These are phyloP conservation scores for Steatornis caripensis DNA, from an alignment of 2,113 vertebrate genomes.

Conservation along the genomic window DNA sequence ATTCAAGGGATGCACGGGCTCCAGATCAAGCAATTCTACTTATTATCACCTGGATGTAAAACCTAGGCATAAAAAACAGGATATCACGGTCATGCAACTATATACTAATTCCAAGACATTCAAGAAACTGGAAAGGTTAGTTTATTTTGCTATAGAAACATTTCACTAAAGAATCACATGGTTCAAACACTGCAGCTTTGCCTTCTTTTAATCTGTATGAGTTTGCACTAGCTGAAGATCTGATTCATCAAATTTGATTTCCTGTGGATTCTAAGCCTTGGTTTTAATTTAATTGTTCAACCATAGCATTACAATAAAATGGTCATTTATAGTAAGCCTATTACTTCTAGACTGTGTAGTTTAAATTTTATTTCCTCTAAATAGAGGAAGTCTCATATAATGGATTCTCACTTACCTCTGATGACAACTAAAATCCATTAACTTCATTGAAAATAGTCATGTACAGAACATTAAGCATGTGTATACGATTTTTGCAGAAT, in stretches of 20 bases:
- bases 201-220: neutral
- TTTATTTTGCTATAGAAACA: neutral
- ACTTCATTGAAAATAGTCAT: neutral
- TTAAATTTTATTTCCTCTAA: slow-evolving; percentile 23
- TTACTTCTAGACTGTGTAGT: neutral
- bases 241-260: neutral
- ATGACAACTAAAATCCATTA: slow-evolving; percentile 13
- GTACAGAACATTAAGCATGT: slow-evolving; percentile 2
- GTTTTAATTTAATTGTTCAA: slow-evolving; percentile 6
- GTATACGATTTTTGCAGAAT: slow-evolving; percentile 7
- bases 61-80: neutral
- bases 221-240: neutral
- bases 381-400: neutral
- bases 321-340: neutral
- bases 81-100: neutral
- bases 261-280: neutral
- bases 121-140: neutral
- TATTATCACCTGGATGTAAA: neutral
- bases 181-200: neutral
- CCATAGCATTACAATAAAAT: neutral
- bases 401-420: neutral
- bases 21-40: neutral
- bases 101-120: neutral
- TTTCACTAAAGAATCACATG: neutral
- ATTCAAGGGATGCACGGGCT: neutral